Conservation (phyloP, 2,797 vertebrate genomes). For the Tragelaphus oryx region DNA sequence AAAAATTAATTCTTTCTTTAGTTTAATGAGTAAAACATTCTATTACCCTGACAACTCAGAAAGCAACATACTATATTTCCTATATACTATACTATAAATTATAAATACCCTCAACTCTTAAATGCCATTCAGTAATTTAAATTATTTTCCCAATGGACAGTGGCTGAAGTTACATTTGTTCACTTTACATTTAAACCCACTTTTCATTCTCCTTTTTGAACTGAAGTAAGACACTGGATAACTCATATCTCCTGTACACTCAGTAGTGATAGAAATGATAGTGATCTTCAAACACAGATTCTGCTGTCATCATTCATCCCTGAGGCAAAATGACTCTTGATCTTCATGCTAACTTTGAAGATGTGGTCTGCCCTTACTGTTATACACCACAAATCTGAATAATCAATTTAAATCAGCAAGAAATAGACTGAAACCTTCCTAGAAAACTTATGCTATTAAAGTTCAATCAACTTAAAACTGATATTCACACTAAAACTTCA, state of each 20-base stretch:
- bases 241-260: neutral
- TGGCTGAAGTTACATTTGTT: neutral
- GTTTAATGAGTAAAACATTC: neutral
- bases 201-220: neutral
- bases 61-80: neutral
- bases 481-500: neutral
- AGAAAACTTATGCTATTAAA: neutral
- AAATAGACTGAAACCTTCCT: neutral
- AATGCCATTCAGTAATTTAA: neutral
- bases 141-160: neutral
- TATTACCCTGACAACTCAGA: neutral
- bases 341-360: neutral
- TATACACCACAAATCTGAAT: neutral
- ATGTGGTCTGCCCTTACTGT: neutral
- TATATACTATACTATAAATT: neutral
- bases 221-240: neutral
- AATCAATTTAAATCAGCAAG: neutral
- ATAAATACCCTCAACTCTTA: neutral
- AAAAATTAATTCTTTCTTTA: neutral
- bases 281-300: neutral
- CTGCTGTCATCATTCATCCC: neutral
- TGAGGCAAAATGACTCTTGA: neutral
- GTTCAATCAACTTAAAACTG: slow-evolving; percentile 15
- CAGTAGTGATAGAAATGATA: neutral
- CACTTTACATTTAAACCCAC: neutral